Base-by-base conservation (phyloP, 1,140 invertebrate genomes). In the Mylabris phalerata region DNA sequence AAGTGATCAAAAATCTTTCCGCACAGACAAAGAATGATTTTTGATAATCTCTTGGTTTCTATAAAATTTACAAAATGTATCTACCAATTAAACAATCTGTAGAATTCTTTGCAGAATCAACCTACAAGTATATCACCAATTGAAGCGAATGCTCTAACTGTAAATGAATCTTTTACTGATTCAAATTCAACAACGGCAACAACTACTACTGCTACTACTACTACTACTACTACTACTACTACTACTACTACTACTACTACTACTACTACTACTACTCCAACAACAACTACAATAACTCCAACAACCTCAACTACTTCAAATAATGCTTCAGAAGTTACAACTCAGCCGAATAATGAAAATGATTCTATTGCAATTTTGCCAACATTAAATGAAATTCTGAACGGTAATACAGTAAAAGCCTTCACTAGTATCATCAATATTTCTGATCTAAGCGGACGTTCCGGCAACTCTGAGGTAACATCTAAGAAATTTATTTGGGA, bases 391-490 rank as follows among this genome's bases (percentile, higher is more conserved):
- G 64, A 69, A 58, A 55, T 71, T 25, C 60, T 71, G 32, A 67
- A 67, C 32, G 67, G 64, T 19, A 64, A 58, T 60, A 71, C 66
- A 13, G 46, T 69, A 27, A 60, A 67, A 38, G 69, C 62, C 24
- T 64, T 67, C 32, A 68, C 65, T 52, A 64, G 55, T 45, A 51
- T 71, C 46, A 60, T 71, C 41, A 69, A 66, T 54, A 59, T 52
- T 38, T 56, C 60, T 11, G 42, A 55, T 38, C n/a, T 40, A 32
- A 42, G 5, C 39, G 49, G 6, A 11, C 4, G 7, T 5, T 32
- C 32, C 7, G 32, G 7, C 4, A 32, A 32, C 7, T 32, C 7
- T 5, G 4, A 32, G 32, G 32, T 32, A 32, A 32, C 19, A 19
- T 19, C 19, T 19, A 19, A 19, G 19, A 19, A 19, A 19, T 19